A percentile compares a stretch with the other conserved stretches of the same genome.
phyloP scores from a whole-genome alignment of 1,140 invertebrate species.

The Reticulitermes speratus region DNA sequence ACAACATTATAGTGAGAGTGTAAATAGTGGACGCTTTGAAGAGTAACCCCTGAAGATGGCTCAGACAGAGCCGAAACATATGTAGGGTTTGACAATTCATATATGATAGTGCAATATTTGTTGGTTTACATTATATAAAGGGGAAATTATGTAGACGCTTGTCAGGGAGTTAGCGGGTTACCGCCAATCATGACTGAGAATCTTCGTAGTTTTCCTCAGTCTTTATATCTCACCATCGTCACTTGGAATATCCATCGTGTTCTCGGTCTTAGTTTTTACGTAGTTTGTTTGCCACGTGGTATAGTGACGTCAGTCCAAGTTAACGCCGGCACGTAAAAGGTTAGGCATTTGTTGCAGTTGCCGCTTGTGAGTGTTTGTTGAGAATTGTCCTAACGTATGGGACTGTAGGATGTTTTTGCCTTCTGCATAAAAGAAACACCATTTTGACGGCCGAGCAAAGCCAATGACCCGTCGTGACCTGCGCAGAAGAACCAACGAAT shows the following conservation, averaged over 20 bases:
- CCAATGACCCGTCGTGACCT: slow-evolving; percentile 8
- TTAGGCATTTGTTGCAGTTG: background rate
- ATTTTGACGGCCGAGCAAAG: background rate
- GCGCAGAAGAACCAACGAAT: background rate
- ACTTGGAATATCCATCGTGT: no score
- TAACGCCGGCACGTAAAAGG: background rate
- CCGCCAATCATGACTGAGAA: no score
- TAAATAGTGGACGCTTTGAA: no score
- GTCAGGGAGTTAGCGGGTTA: no score
- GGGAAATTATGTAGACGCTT: no score
- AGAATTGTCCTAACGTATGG: background rate
- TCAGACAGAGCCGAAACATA: no score
- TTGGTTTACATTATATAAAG: no score
- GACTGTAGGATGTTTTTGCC: background rate
- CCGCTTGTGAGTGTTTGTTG: background rate
- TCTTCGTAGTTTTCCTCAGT: background rate
- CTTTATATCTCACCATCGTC: background rate
- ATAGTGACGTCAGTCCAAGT: background rate
- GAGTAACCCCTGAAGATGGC: no score
- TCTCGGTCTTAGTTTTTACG: no score
- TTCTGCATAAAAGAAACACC: background rate
- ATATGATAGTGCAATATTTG: no score
- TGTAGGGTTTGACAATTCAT: no score
- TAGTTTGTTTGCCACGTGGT: background rate
- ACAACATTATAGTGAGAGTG: no score